These are phyloP conservation scores for Otis tarda DNA, from an alignment of 2,113 vertebrate species.

Conservation along the genomic window DNA sequence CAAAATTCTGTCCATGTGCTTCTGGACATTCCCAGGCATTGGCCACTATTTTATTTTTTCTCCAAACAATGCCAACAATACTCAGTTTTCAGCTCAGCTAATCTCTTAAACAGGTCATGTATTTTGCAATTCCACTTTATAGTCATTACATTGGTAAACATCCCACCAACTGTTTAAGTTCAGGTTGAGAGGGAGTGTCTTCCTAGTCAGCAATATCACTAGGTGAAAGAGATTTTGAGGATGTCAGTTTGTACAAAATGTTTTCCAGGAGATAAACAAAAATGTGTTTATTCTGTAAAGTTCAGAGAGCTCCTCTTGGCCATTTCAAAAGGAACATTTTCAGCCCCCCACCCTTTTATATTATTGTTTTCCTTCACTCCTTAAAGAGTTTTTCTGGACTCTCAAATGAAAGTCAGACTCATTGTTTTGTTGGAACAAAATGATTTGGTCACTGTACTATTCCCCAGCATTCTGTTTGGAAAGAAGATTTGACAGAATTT, in stretches of 20 bases:
- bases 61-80: not conserved
- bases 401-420: not conserved
- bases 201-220: not conserved
- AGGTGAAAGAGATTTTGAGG: not conserved
- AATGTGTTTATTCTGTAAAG: not conserved
- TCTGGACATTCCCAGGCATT: not conserved
- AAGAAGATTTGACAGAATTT: not conserved
- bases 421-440: not conserved
- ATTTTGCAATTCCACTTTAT: not conserved
- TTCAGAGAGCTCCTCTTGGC: not conserved
- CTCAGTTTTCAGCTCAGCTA: not conserved
- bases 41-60: not conserved
- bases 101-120: not conserved
- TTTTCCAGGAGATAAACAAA: not conserved
- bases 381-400: not conserved
- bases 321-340: not conserved
- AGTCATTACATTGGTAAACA: not conserved
- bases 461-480: not conserved
- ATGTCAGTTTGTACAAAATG: not conserved
- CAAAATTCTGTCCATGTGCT: not conserved
- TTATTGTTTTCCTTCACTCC: not conserved
- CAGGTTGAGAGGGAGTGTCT: no score
- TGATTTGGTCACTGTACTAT: not conserved
- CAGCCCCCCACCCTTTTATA: rapidly evolving
- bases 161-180: not conserved